phyloP scores from a whole-genome alignment of 2,113 vertebrate species.

The Microcebus tavaratra region DNA sequence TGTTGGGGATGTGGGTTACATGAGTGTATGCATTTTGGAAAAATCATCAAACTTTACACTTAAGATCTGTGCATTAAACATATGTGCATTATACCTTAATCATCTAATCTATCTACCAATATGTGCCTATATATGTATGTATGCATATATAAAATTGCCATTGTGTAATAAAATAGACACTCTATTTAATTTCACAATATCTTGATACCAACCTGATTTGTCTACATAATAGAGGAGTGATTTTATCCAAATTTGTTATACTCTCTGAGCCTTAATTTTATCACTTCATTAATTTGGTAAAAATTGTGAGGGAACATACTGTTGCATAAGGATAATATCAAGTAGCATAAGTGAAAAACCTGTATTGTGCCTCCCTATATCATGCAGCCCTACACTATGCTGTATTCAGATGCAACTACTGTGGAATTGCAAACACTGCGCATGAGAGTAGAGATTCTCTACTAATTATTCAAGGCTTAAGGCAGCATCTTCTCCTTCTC shows the following conservation, averaged over 20 bases:
- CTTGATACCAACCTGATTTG: not conserved
- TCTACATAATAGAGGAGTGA: not conserved
- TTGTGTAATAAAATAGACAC: too few relatives aligned
- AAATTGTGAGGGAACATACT: not conserved
- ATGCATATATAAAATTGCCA: not conserved
- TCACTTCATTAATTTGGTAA: not conserved
- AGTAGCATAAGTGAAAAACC: not conserved
- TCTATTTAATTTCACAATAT: not conserved
- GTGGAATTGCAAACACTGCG: too few relatives aligned
- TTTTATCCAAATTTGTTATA: not conserved
- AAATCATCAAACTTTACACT: not conserved
- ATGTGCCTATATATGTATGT: too few relatives aligned
- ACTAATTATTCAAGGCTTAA: fast-evolving
- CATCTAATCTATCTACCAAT: too few relatives aligned
- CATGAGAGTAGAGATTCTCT: not conserved
- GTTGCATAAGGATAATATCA: not conserved
- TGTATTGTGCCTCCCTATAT: fast-evolving
- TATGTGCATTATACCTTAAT: not conserved
- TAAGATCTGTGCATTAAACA: not conserved
- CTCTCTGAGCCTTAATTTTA: not conserved
- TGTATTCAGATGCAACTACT: fast-evolving
- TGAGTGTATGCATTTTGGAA: not conserved
- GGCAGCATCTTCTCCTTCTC: not conserved
- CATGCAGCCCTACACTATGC: not conserved
- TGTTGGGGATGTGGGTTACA: fast-evolving